phyloP scores from a whole-genome alignment of 1,140 invertebrate species.

The Calephelis nemesis region DNA sequence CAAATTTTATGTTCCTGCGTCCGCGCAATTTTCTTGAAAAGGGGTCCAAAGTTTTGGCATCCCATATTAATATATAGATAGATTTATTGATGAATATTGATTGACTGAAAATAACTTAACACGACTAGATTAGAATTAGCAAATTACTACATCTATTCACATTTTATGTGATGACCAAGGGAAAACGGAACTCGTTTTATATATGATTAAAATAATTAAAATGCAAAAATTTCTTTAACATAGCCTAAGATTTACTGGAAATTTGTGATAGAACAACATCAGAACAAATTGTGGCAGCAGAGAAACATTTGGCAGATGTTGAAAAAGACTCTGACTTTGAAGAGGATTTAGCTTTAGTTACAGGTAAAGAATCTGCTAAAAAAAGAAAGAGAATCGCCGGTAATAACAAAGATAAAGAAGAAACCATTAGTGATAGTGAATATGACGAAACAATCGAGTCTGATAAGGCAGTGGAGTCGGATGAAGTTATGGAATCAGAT shows the following conservation, averaged over 20 bases:
- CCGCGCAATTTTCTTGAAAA: too few relatives aligned
- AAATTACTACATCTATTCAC: too few relatives aligned
- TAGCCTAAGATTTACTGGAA: conserved; percentile 85
- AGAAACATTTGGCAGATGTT: conserved; percentile 82
- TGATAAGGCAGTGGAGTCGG: conserved; percentile 26
- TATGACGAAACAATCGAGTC: conserved; percentile 30
- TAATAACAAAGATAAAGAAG: conserved; percentile 35
- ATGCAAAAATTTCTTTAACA: conserved; percentile 29
- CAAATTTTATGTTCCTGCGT: too few relatives aligned
- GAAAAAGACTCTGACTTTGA: conserved; percentile 84
- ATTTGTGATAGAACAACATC: conserved; percentile 87
- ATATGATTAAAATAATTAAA: too few relatives aligned
- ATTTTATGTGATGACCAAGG: too few relatives aligned
- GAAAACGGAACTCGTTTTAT: too few relatives aligned
- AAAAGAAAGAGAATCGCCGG: conserved; percentile 40
- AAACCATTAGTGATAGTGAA: conserved; percentile 39
- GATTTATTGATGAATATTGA: too few relatives aligned
- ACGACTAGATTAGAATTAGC: too few relatives aligned
- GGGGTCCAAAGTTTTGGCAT: too few relatives aligned
- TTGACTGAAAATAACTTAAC: too few relatives aligned
- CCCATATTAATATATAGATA: too few relatives aligned
- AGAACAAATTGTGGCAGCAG: conserved; percentile 81
- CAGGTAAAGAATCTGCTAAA: conserved; percentile 56
- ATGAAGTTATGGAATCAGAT: conserved; percentile 31
- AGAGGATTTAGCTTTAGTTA: conserved; percentile 80